Evolutionary conservation across 37 sponge, comb jelly and placozoan species (phyloP), one percentile per base, ranked within the genome.

Genomic region (Tethya wilhelma): DNA sequence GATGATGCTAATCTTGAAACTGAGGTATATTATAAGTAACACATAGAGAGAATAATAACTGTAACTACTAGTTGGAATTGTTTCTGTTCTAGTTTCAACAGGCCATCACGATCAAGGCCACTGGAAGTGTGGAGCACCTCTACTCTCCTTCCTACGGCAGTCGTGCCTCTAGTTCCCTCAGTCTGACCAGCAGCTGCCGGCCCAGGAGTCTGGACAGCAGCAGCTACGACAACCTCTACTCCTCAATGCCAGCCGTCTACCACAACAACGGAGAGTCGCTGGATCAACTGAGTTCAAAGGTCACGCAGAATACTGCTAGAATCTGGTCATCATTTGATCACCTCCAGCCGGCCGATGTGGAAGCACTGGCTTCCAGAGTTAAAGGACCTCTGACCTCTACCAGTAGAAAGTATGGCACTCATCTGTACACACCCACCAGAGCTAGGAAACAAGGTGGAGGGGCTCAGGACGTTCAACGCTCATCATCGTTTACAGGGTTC

Each of bases 1-100:
- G 78, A 78, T 26, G 67, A 78, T 28, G 78, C 65, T 7, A 64
- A 65, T 20, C 44, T 78, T 45, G 67, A 78, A 78, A 28, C 78
- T 45, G 67, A 78, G 44, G 78, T 78, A 64, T 57, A 12, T 19
- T 59, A 39, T 37, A 17, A 38, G 14, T 4, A 44, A 71, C 30
- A 14, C 29, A 31, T 38, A 44, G 9, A 20, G 5, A 71, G 8
- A 3, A 71, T 67, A 11, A 31, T 11, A 67, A 7, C 36, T 36
- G 9, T 67, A 20, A 31, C 67, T 37, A 59, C 12, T 29, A 12
- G 23, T 9, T 41, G n/a, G n/a, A n/a, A n/a, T n/a, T n/a, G 1
- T 6, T 23, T 3, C 20, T 32, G 25, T 19, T 5, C 4, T 28
- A 75, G 76, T 23, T 75, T 25, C 60, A 78, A 30, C 34, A 64